phyloP scores from a whole-genome alignment of 37 sponge, comb jelly and placozoan species.

The Bolinopsis microptera region DNA sequence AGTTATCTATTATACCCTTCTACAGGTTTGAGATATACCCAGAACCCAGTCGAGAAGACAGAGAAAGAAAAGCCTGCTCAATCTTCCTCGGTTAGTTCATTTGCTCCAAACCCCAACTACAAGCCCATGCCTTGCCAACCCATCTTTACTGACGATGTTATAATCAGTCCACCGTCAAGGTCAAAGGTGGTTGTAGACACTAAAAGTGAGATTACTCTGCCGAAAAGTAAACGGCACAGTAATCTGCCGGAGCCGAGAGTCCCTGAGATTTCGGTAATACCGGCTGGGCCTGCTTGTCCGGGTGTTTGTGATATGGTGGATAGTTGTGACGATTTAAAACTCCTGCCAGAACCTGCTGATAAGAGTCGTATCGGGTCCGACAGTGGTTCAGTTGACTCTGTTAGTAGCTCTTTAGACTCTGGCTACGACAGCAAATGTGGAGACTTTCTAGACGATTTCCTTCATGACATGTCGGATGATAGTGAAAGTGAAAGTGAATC shows the following conservation, averaged over 20 bases:
- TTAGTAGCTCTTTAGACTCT: not conserved
- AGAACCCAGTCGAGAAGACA: not conserved
- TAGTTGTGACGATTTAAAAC: not conserved
- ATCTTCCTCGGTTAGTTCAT: not conserved
- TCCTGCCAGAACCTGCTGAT: not conserved
- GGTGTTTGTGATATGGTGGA: not conserved
- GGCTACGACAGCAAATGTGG: not conserved
- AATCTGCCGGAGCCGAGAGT: not conserved
- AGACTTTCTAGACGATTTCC: constrained; percentile 17
- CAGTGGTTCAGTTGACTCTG: not conserved
- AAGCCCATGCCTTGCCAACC: constrained; percentile 39
- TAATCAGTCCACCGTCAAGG: not conserved
- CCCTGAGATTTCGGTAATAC: not conserved
- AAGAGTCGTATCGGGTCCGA: not conserved
- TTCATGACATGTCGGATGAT: not conserved
- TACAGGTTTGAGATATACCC: not conserved
- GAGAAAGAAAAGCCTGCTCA: not conserved
- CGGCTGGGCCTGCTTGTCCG: not conserved
- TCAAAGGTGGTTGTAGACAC: not conserved
- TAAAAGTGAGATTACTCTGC: not conserved
- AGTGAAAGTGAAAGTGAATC: not conserved
- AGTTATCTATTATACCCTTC: too few species aligned
- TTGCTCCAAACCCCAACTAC: not conserved
- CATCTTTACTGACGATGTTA: not conserved
- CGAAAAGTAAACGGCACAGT: not conserved